Base-by-base conservation (phyloP, 2,888 invertebrate species). In the Nebria salina region DNA sequence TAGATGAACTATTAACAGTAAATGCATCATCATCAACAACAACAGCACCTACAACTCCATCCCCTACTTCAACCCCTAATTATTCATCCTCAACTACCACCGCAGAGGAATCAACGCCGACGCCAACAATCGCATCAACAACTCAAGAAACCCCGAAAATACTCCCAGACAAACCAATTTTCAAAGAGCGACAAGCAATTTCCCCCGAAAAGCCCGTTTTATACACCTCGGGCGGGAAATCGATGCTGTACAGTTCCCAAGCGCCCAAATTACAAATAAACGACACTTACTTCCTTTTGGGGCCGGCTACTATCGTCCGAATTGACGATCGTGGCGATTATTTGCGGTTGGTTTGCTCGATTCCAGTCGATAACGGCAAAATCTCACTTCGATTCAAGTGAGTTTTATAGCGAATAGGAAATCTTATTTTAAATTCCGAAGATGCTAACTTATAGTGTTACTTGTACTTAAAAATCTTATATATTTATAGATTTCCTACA, bases 371-470 rank as follows among this genome's bases (percentile, higher is more conserved):
- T 65, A 86, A 86, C 43, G 84, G 83, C 8, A 88, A 88, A 84
- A 85, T 88, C 4, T 86, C 85, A 9, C 83, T 89, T 65, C 83
- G 87, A 77, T 89, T 89, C 77, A 86, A 85, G 83, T 78, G 64
- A 41, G 26, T 72, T 34, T 34, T 1, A 34, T 34, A 1, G 34
- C 34, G 34, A 13, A 0, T 2, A 34, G 34, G 2, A 34, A 34
- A 34, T 34, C 34, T 1, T 34, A 34, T 34, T 20, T 34, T 34
- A 34, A 1, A 34, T 1, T 5, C 5, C 34, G 5, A 34, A 34
- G 34, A 34, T 34, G 34, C 34, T 34, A 1, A 5, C 4, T 34
- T 34, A 34, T 1, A 34, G 34, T 34, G 34, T 34, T 34, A 34
- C 34, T 34, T 34, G 34, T 34, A 34, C 34, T 34, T 34, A 34